Evolutionary conservation across 2,797 vertebrate genomes (phyloP).

Genomic region (Microctenopoma stevenorrisi): DNA sequence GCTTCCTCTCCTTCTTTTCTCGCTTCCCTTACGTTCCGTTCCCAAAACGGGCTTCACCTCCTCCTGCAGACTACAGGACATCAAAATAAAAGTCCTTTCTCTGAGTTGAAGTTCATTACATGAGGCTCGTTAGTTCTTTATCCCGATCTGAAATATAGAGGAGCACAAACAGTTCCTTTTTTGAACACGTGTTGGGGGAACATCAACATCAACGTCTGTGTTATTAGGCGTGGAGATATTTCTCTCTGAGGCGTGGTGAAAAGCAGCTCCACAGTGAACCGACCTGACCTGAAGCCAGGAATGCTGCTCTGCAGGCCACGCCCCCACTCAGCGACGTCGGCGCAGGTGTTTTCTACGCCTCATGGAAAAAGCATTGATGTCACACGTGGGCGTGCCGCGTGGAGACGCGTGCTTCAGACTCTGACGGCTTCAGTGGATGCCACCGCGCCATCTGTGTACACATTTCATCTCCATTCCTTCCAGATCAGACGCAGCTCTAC

Average conservation of each 20-base stretch:
- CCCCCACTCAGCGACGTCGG: slow-evolving; percentile 21
- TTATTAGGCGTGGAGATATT: too few relatives aligned
- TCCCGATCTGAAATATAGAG: too few relatives aligned
- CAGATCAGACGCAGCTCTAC: slow-evolving; percentile 34
- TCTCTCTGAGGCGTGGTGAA: too few relatives aligned
- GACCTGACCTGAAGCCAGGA: neutral
- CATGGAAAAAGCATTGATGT: slow-evolving; percentile 38
- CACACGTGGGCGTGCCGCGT: slow-evolving; percentile 32
- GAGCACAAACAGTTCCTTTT: too few relatives aligned
- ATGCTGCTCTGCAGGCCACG: slow-evolving; percentile 8
- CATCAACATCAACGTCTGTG: too few relatives aligned
- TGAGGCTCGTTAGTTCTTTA: neutral
- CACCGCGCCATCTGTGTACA: slow-evolving; percentile 34
- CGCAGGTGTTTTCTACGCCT: slow-evolving; percentile 7
- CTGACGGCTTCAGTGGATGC: slow-evolving; percentile 2
- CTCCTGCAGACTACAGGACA: neutral
- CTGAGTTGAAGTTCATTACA: neutral
- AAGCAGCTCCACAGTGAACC: too few relatives aligned
- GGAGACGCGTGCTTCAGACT: slow-evolving; percentile 4
- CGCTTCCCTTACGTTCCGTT: slow-evolving; percentile 54
- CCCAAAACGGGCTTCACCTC: neutral
- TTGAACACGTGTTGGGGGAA: too few relatives aligned
- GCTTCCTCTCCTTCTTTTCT: slow-evolving; percentile 42
- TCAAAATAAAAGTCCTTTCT: neutral
- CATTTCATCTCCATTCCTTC: slow-evolving; percentile 13